Evolutionary conservation across 2,888 invertebrate species (phyloP).

Genomic region (Palloptera scutellata): DNA sequence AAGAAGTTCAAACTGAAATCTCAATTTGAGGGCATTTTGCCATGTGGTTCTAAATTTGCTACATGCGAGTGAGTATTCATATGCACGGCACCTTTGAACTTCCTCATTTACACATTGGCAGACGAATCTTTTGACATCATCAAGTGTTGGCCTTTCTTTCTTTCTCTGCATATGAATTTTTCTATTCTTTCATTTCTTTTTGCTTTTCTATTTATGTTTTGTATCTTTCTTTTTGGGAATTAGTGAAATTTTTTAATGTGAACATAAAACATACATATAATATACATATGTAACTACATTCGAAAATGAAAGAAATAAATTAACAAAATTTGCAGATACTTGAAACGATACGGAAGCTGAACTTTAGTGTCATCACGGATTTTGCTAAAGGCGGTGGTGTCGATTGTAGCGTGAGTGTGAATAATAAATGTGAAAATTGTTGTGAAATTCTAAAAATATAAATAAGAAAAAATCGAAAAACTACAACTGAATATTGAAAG

Average conservation of each 20-base stretch:
- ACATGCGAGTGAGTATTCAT: too few species aligned
- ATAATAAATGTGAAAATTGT: not conserved
- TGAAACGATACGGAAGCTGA: not conserved
- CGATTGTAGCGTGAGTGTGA: too few species aligned
- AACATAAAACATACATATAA: not conserved
- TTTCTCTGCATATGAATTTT: too few species aligned
- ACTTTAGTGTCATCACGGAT: not conserved
- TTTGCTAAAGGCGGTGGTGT: not conserved
- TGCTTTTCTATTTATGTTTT: constrained; percentile 2
- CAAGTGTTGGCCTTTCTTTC: too few species aligned
- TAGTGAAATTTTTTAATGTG: constrained; percentile 21
- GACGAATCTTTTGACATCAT: too few species aligned
- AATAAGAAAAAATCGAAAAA: not conserved
- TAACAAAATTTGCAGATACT: not conserved
- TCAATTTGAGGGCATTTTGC: too few species aligned
- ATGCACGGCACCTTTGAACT: too few species aligned
- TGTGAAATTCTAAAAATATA: constrained; percentile 5
- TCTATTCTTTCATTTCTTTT: constrained; percentile 9
- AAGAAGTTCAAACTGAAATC: too few species aligned
- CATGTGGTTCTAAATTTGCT: too few species aligned
- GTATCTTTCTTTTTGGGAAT: constrained; percentile 21
- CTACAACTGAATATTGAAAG: constrained; percentile 11
- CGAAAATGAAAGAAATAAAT: not conserved
- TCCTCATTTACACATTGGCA: too few species aligned
- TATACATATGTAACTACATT: too few species aligned